phyloP scores from a whole-genome alignment of 2,797 vertebrate genomes.

The Syndactyla subalaris region DNA sequence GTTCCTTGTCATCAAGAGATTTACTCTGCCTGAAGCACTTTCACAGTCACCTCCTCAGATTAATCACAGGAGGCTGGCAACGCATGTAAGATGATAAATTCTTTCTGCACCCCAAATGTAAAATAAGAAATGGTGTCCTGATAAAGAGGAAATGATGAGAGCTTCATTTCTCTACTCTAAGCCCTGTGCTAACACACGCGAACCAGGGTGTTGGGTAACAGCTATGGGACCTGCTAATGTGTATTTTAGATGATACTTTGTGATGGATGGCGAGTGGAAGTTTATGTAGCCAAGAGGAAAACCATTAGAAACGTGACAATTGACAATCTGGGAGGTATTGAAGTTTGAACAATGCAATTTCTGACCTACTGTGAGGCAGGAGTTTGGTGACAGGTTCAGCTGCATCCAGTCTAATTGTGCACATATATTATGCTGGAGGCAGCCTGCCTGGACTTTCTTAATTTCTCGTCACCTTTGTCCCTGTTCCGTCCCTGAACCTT shows the following conservation, averaged over 20 bases:
- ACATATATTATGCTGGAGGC: not conserved
- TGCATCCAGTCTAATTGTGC: not conserved
- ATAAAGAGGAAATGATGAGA: not conserved
- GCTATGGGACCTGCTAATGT: not conserved
- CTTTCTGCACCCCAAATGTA: not conserved
- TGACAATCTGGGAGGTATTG: not conserved
- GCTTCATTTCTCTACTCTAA: not conserved
- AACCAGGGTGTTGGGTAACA: not conserved
- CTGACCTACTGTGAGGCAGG: not conserved
- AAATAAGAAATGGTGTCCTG: not conserved
- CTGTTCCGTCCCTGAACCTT: not conserved
- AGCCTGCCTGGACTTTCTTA: not conserved
- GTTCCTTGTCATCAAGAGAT: not conserved
- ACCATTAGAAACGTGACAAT: not conserved
- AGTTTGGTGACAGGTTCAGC: not conserved
- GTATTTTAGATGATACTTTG: not conserved
- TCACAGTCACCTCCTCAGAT: not conserved
- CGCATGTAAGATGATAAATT: not conserved
- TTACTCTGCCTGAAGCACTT: not conserved
- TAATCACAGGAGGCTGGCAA: not conserved
- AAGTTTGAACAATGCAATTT: not conserved
- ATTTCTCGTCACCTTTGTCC: not conserved
- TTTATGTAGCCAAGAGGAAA: not conserved
- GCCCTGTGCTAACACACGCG: not conserved
- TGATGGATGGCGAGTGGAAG: not conserved